These are phyloP conservation scores for Mesorhabditis spiculigera DNA, from an alignment of 2,888 invertebrate genomes.

Conservation along the genomic window DNA sequence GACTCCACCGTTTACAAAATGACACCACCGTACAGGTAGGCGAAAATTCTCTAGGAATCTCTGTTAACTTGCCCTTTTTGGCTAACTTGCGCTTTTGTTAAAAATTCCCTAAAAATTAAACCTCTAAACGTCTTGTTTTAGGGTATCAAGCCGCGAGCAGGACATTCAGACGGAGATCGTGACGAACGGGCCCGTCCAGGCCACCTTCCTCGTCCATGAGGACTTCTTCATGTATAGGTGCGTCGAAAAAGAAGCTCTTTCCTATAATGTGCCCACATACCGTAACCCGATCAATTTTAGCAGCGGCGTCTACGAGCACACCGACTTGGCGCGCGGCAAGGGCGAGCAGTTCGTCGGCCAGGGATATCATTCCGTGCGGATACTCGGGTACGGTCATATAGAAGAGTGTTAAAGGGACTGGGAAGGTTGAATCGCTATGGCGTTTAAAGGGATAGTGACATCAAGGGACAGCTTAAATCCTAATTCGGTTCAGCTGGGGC, in stretches of 20 bases:
- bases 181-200: constrained; percentile 83
- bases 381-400: constrained; percentile 69
- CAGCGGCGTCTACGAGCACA: constrained; percentile 70
- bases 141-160: constrained; percentile 60
- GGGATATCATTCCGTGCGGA: constrained; percentile 80
- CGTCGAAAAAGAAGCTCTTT: constrained; percentile 59
- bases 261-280: background rate
- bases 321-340: constrained; percentile 42
- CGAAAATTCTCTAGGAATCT: too few species aligned
- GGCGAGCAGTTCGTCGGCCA: constrained; percentile 55
- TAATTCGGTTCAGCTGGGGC: constrained; percentile 69
- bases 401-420: too few species aligned
- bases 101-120: constrained; percentile 5
- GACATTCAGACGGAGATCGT: constrained; percentile 89
- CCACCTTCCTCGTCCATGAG: constrained; percentile 81
- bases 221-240: constrained; percentile 86
- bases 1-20: constrained; percentile 58
- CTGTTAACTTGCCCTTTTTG: background rate
- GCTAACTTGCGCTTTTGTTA: background rate
- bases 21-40: constrained; percentile 62
- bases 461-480: background rate
- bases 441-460: background rate
- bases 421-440: too few species aligned
- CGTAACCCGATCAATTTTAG: background rate
- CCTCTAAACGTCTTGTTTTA: background rate